Base-by-base conservation (phyloP, 1,140 invertebrate species). In the Littorina saxatilis region DNA sequence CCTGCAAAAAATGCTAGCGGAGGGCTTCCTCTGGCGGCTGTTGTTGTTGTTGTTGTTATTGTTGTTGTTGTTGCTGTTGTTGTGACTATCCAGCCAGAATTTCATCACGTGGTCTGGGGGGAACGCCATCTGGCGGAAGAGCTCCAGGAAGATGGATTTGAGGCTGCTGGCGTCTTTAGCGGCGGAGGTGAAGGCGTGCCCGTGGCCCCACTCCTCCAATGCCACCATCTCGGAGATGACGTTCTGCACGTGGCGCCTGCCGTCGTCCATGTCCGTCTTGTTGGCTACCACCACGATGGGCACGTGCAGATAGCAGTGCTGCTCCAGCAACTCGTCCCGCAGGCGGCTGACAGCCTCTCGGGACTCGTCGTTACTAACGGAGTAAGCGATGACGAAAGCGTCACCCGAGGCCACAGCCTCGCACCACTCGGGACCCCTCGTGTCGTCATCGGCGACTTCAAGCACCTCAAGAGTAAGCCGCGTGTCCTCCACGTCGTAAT, bases 391-490 rank as follows among this genome's bases (percentile, higher is more conserved):
- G 63, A 98, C 95, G 89, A 98, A 98, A 2, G 96, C 97, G 88
- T 98, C 96, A 29, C 83, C 96, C 0, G 95, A 96, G 85, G 95
- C 96, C 90, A 98, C 97, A 17, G 96, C 97, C 17, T 98, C 93
- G 23, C 96, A 95, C 78, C 96, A 93, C 97, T 98, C 98, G 0
- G 97, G 97, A 0, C 97, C 97, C 88, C 98, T 98, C 90, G 97
- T 95, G 81, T 95, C 95, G 2, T 94, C 95, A 74, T 87, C 92
- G n/a, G 96, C 96, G 13, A 97, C 98, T 90, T 98, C 97, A 81
- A 98, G 91, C 88, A 98, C 97, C 87, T 87, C 81, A n/a, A 87
- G n/a, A 11, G 2, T 85, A 29, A 74, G 50, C 4, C 76, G 37
- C 1, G 52, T 77, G 47, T 80, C 82, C 17, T 85, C 82, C 4